A percentile compares a stretch with the other conserved stretches of the same genome.
Conservation (phyloP, 2,888 invertebrate species). For the Venustoraphidia nigricollis region DNA sequence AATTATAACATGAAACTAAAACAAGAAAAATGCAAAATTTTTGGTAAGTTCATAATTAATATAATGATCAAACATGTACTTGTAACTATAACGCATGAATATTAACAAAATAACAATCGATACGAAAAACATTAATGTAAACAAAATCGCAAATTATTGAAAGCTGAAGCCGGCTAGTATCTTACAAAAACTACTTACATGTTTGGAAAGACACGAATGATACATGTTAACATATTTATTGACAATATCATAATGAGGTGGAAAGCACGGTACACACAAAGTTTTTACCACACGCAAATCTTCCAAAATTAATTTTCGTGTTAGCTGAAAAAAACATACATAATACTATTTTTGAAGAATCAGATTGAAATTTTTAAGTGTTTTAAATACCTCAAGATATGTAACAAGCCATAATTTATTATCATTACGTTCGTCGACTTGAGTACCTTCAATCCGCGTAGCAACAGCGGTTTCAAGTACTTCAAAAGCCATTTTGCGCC, state of each 20-base stretch:
- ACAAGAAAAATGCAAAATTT: conserved; percentile 5
- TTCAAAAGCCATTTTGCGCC: conserved; percentile 75
- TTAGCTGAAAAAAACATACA: conserved; percentile 26
- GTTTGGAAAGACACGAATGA: conserved; percentile 69
- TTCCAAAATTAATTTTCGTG: conserved; percentile 74
- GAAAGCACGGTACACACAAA: conserved; percentile 85
- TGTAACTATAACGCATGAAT: no score
- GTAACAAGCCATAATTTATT: conserved; percentile 94
- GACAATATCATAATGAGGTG: conserved; percentile 86
- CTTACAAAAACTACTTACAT: conserved; percentile 36
- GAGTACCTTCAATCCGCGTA: conserved; percentile 84
- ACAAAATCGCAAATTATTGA: neutral
- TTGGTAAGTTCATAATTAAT: no score
- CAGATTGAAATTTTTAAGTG: neutral
- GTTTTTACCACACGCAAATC: conserved; percentile 85
- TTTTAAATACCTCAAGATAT: conserved; percentile 54
- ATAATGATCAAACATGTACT: no score
- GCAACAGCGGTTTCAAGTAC: conserved; percentile 66
- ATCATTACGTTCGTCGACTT: conserved; percentile 77
- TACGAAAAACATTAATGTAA: neutral
- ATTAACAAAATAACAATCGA: neutral
- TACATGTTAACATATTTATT: conserved; percentile 88
- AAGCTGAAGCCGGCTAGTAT: neutral
- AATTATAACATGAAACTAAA: conserved; percentile 72
- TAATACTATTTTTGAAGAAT: neutral